These are phyloP conservation scores for Brachionus angularis DNA, from an alignment of 1,140 invertebrate genomes.

Conservation along the genomic window DNA sequence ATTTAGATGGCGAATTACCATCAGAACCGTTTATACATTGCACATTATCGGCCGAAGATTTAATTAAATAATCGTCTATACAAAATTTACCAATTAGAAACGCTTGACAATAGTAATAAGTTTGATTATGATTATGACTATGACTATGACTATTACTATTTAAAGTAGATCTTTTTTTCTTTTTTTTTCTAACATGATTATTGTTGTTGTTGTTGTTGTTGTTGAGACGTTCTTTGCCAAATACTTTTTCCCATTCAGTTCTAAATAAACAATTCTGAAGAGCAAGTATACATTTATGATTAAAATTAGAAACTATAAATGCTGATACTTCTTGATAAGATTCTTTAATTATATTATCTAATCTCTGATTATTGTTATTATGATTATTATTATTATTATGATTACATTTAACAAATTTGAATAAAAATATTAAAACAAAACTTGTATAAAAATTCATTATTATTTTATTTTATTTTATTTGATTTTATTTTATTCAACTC, in stretches of 20 bases:
- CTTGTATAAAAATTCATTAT: no score
- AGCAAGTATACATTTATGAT: conserved; percentile 27
- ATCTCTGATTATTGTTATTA: no score
- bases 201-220: background rate
- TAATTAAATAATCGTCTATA: conserved; percentile 31
- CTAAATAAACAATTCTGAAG: conserved; percentile 38
- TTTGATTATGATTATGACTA: background rate
- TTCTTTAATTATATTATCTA: background rate
- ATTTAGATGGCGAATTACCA: conserved; percentile 6
- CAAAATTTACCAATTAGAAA: conserved; percentile 37
- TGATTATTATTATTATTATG: no score
- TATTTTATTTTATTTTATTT: no score
- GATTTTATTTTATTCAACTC: no score
- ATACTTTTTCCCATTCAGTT: conserved; percentile 39
- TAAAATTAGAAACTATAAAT: conserved; percentile 22
- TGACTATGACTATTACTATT: background rate
- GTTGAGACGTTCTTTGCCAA: background rate
- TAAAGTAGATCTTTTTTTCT: background rate
- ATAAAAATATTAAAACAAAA: no score
- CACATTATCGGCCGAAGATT: conserved; percentile 5
- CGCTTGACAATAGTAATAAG: conserved; percentile 33
- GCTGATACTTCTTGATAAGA: conserved; percentile 38
- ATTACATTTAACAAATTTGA: no score
- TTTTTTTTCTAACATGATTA: no score
- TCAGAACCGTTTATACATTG: conserved; percentile 24